phyloP scores from a whole-genome alignment of 2,113 vertebrate species.

The Fregata magnificens region DNA sequence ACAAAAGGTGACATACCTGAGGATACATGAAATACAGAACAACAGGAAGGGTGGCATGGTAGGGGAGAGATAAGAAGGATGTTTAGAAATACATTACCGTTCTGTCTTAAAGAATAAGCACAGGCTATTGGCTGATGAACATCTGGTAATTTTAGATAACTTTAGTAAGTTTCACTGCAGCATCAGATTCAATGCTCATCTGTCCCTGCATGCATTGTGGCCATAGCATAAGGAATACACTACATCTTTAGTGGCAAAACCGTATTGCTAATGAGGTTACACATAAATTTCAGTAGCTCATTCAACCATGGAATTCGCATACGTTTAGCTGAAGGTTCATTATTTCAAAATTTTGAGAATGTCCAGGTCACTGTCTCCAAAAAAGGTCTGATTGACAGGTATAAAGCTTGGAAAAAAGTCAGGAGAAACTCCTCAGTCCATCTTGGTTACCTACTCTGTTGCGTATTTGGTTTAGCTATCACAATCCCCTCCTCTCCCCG shows the following conservation, averaged over 20 bases:
- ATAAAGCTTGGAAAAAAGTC: not conserved
- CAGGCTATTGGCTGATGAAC: not conserved
- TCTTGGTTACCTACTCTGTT: not conserved
- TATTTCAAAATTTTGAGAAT: not conserved
- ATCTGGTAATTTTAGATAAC: not conserved
- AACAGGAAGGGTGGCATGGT: not conserved
- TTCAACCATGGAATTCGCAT: not conserved
- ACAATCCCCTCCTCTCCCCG: not conserved
- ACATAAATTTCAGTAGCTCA: not conserved
- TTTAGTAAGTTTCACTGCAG: not conserved
- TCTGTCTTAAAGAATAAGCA: not conserved
- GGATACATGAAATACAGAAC: not conserved
- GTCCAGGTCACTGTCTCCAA: not conserved
- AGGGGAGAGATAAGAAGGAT: not conserved
- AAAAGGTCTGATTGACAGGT: not conserved
- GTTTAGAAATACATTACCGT: not conserved
- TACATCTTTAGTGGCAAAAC: not conserved
- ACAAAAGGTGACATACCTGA: not conserved
- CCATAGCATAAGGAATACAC: not conserved
- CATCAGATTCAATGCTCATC: not conserved
- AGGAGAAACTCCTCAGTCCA: not conserved
- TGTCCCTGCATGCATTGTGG: accelerated
- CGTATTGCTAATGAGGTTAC: not conserved
- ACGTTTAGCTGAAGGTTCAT: not conserved
- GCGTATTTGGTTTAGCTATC: not conserved